phyloP scores from a whole-genome alignment of 2,888 invertebrate genomes.

The Nipponacmea schrenckii region DNA sequence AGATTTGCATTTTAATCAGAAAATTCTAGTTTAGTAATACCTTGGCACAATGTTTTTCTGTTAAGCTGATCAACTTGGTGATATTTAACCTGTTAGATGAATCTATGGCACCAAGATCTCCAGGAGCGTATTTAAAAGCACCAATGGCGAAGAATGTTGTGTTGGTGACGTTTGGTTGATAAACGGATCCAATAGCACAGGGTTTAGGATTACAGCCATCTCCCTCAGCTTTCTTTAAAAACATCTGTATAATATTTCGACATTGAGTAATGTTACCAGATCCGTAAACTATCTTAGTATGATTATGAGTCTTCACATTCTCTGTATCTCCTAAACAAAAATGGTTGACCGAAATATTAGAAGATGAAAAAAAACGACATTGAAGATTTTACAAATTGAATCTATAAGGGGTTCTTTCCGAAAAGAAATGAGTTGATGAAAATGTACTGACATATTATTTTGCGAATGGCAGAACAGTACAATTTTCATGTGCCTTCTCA shows the following conservation, averaged over 20 bases:
- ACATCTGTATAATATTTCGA: conserved; percentile 42
- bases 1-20: background rate
- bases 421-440: too few species aligned
- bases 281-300: conserved; percentile 36
- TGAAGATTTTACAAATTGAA: too few species aligned
- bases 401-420: too few species aligned
- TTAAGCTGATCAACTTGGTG: conserved; percentile 36
- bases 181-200: conserved; percentile 56
- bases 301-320: conserved; percentile 7
- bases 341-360: background rate
- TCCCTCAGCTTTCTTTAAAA: conserved; percentile 42
- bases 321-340: conserved; percentile 21
- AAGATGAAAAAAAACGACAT: background rate
- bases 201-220: conserved; percentile 58
- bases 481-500: too few species aligned
- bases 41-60: conserved; percentile 44
- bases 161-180: conserved; percentile 48
- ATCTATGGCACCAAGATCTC: conserved; percentile 40
- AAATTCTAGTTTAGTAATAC: conserved; percentile 25
- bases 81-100: conserved; percentile 39
- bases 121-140: conserved; percentile 48
- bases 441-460: too few species aligned
- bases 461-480: too few species aligned
- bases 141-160: conserved; percentile 50
- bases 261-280: conserved; percentile 46